Percentiles rank a stretch among this genome's conserved stretches.
Evolutionary conservation across 2,888 invertebrate genomes (phyloP).

Genomic region (Pardosa pseudoannulata): DNA sequence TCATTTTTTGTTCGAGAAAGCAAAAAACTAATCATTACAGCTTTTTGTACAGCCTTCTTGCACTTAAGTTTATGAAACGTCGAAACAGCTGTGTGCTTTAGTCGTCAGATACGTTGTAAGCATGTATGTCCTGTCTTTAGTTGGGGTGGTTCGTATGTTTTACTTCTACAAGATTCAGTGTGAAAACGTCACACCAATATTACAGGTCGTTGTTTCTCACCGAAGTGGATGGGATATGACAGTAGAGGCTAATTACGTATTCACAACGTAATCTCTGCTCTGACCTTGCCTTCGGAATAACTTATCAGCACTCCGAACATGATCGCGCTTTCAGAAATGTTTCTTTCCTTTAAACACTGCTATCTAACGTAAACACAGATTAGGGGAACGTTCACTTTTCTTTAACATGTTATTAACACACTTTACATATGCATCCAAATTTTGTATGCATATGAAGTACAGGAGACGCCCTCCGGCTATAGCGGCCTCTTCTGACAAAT

Average conservation of each 20-base stretch:
- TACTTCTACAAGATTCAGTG: too few species aligned
- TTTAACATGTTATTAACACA: neutral
- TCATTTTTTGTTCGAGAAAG: too few species aligned
- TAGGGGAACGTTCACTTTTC: neutral
- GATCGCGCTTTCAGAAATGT: neutral
- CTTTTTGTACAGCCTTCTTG: too few species aligned
- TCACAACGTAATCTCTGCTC: neutral
- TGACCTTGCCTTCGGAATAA: neutral
- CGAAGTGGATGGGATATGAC: neutral
- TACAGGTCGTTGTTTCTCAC: too few species aligned
- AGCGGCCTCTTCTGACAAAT: too few species aligned
- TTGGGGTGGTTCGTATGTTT: too few species aligned
- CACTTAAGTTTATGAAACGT: too few species aligned
- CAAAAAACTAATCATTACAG: too few species aligned
- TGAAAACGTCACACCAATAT: too few species aligned
- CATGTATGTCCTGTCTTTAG: too few species aligned
- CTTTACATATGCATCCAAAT: neutral
- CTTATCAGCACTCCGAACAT: neutral
- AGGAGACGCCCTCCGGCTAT: neutral
- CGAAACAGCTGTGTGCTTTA: too few species aligned
- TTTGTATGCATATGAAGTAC: neutral
- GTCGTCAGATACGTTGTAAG: too few species aligned
- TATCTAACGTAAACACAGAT: neutral
- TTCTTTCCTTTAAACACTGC: neutral
- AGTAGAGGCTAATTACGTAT: neutral